Percentiles rank a stretch among this genome's conserved stretches.
phyloP scores from a whole-genome alignment of 1,140 invertebrate species.

The Nephila pilipes region DNA sequence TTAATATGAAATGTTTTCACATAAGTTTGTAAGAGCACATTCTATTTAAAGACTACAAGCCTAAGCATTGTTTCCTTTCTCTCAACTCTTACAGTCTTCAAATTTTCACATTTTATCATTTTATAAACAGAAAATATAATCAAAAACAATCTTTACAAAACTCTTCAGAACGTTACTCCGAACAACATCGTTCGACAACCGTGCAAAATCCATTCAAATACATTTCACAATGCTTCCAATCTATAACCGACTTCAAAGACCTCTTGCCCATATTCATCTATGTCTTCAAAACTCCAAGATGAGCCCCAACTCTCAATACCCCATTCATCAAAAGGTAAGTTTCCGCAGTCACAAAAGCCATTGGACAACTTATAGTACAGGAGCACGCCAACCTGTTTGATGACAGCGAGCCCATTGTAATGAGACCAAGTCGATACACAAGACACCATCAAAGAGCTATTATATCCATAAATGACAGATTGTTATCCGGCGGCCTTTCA shows the following conservation, averaged over 20 bases:
- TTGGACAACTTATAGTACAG: background rate
- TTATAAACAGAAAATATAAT: background rate
- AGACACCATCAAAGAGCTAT: slow-evolving; percentile 56
- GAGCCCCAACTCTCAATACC: background rate
- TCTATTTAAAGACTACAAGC: too few species aligned
- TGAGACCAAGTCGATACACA: background rate
- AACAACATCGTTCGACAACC: background rate
- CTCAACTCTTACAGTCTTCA: too few species aligned
- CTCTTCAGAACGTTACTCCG: background rate
- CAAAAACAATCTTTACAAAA: background rate
- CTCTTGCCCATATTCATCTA: background rate
- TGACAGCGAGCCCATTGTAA: background rate
- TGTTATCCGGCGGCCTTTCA: slow-evolving; percentile 26
- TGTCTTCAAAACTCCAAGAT: background rate
- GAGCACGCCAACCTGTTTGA: background rate
- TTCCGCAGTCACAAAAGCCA: slow-evolving; percentile 12
- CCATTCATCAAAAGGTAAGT: background rate
- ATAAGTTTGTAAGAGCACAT: too few species aligned
- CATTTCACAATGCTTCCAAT: background rate
- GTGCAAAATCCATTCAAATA: background rate
- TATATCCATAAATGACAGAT: slow-evolving; percentile 70
- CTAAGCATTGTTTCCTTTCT: too few species aligned
- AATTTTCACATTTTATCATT: background rate
- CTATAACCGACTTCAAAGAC: background rate
- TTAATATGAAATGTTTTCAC: too few species aligned